Evolutionary conservation across 1,140 invertebrate genomes (phyloP), one percentile per base, ranked within the genome.

Genomic region (Ruditapes philippinarum): DNA sequence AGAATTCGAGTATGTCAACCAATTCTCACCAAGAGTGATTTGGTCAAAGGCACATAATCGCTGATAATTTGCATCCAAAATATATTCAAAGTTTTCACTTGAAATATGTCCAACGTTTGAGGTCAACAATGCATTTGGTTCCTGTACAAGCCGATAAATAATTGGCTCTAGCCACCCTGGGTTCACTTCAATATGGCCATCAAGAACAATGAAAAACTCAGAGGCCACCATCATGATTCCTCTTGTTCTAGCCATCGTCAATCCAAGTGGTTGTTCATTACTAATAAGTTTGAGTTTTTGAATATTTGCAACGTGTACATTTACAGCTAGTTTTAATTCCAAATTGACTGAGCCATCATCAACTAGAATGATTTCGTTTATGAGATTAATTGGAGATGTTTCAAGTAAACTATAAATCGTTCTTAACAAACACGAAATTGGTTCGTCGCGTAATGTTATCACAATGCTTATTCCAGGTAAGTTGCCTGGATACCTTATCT

Each of bases 361-460:
- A 22, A 86, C 73, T 0, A 86, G 33, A 31, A 86, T 86, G 5
- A 86, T 65, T 57, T 86, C 84, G 11, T 76, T 19, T 25, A 86
- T 17, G 31, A 86, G 73, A 12, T 62, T 42, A 31, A 49, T 25
- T 11, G 84, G 84, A 22, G 84, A 74, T 36, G 68, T 84, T 70
- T 78, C 54, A 33, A 86, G 42, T 0, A 86, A 45, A 78, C 84
- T 78, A 28, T 86, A 86, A 1, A 78, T 54, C 11, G 84, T 86
- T 38, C 84, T 73, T 28, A 86, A 45, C 12, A 86, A 33, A 60
- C 78, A 78, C 25, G 73, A 78, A 31, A 22, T 49, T 73, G 73
- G 78, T 78, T 86, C 84, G 54, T 86, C 84, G 1, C 84, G 84
- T 65, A 86, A 86, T 76, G 78, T 86, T 11, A 86, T 49, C 0